Evolutionary conservation across 2,797 vertebrate species (phyloP).

Genomic region (Epinephelus coioides): DNA sequence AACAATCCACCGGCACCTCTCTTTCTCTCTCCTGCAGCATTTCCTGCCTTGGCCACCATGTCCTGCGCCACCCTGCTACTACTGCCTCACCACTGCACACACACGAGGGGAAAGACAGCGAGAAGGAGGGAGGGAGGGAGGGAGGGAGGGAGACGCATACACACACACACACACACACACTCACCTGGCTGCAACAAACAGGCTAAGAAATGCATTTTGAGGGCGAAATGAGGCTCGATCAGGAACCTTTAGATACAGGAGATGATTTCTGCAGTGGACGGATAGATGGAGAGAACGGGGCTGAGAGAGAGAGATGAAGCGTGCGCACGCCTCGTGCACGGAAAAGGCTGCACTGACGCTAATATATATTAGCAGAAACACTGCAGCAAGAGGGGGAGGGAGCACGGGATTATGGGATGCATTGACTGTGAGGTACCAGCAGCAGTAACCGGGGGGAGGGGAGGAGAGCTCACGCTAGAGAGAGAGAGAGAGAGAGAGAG

Average conservation of each 20-base stretch:
- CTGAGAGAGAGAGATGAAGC: conserved; percentile 18
- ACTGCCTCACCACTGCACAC: conserved; percentile 59
- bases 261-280: conserved; percentile 45
- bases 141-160: background rate
- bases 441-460: conserved; percentile 69
- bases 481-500: conserved; percentile 26
- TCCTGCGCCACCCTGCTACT: conserved; percentile 76
- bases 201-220: conserved; percentile 30
- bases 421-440: conserved; percentile 80
- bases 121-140: background rate
- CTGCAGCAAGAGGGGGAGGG: conserved; percentile 84
- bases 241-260: conserved; percentile 14
- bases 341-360: conserved; percentile 75
- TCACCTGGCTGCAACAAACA: conserved; percentile 74
- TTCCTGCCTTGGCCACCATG: conserved; percentile 78
- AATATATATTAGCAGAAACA: conserved; percentile 87
- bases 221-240: conserved; percentile 33
- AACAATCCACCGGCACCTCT: conserved; percentile 27
- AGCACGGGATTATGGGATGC: conserved; percentile 80
- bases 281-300: conserved; percentile 30
- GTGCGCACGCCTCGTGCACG: conserved; percentile 48
- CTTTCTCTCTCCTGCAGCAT: conserved; percentile 74
- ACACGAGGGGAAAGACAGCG: conserved; percentile 16
- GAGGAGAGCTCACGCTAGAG: conserved; percentile 40
- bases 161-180: background rate